These are phyloP conservation scores for Lepidocyrtinus sp. DNA, from an alignment of 2,888 invertebrate genomes.

Conservation along the genomic window DNA sequence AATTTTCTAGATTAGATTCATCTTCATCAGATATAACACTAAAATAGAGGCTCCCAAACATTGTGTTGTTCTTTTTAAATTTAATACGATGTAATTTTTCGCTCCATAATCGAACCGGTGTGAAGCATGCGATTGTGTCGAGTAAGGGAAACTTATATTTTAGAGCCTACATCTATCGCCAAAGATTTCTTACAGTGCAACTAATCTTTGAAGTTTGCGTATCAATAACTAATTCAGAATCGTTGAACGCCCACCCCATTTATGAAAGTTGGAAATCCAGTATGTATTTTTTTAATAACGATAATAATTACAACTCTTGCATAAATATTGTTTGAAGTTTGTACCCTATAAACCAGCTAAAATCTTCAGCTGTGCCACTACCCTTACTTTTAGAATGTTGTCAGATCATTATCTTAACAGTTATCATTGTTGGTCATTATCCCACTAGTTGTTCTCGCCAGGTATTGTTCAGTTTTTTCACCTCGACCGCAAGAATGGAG, in stretches of 20 bases:
- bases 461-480: constrained; percentile 21
- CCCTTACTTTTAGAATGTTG: background rate
- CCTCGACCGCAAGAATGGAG: background rate
- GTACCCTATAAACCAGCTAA: background rate
- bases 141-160: background rate
- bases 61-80: background rate
- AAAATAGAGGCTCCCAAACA: background rate
- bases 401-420: background rate
- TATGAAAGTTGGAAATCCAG: no score
- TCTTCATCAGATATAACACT: background rate
- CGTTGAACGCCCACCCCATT: no score
- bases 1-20: background rate
- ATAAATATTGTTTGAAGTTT: background rate
- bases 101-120: no score
- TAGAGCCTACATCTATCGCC: background rate
- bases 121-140: background rate
- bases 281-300: background rate
- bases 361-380: background rate
- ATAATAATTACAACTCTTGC: background rate
- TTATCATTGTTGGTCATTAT: background rate
- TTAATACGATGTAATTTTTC: background rate
- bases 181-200: no score
- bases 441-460: background rate
- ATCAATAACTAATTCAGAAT: no score
- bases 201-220: no score